Percentiles rank a stretch among this genome's conserved stretches.
These are phyloP conservation scores for Ifrita kowaldi DNA, from an alignment of 2,113 vertebrate species.

Conservation along the genomic window DNA sequence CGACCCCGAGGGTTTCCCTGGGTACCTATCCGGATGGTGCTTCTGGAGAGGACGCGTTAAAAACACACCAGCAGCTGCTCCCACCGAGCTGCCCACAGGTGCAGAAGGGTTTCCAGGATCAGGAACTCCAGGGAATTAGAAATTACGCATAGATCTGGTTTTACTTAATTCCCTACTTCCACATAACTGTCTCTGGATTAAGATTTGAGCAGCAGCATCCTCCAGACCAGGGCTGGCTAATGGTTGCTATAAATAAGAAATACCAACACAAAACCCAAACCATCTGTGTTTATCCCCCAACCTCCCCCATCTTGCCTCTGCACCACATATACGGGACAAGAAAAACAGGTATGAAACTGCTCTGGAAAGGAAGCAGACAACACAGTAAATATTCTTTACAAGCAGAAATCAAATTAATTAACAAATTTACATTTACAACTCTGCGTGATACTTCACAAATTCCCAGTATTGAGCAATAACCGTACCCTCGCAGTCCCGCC, in stretches of 20 bases:
- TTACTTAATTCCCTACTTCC: not conserved
- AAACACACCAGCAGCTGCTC: not conserved
- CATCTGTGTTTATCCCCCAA: not conserved
- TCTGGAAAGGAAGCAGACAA: not conserved
- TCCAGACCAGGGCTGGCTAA: not conserved
- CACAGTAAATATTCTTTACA: not conserved
- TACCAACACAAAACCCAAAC: not conserved
- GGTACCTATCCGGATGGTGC: rapidly evolving
- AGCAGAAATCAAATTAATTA: not conserved
- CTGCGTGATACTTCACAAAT: not conserved
- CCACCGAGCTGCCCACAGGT: not conserved
- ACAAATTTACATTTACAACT: not conserved
- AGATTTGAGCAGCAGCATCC: not conserved
- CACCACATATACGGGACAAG: rapidly evolving
- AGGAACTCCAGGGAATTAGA: not conserved
- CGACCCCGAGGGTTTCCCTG: not conserved
- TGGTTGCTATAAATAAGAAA: constrained; percentile 33
- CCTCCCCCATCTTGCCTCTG: not conserved
- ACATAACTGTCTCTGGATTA: not conserved
- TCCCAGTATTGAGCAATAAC: not conserved
- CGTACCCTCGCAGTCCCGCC: not conserved
- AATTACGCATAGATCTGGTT: not conserved
- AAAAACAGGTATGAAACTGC: not conserved
- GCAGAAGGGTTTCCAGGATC: not conserved
- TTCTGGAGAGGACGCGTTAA: rapidly evolving